Percentiles rank a stretch among this genome's conserved stretches.
These are phyloP conservation scores for Desmodus rotundus DNA, from an alignment of 2,113 vertebrate species.

Conservation along the genomic window DNA sequence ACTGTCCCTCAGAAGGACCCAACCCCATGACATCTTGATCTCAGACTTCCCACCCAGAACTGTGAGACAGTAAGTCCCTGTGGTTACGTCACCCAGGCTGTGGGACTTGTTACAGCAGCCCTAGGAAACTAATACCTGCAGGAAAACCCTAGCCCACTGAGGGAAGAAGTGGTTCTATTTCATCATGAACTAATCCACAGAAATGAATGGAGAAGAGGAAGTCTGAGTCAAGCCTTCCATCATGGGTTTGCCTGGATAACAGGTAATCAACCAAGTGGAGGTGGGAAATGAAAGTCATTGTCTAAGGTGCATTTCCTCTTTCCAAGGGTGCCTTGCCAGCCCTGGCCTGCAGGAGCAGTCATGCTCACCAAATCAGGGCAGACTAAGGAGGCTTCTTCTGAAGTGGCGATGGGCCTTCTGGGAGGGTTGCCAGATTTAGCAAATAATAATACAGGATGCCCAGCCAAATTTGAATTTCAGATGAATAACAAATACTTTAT, in stretches of 20 bases:
- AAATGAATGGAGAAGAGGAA: neutral
- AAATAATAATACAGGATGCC: neutral
- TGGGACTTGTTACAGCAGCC: neutral
- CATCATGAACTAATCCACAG: neutral
- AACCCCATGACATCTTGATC: neutral
- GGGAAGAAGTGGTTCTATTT: slow-evolving; percentile 51
- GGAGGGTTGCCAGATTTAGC: neutral
- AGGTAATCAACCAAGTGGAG: neutral
- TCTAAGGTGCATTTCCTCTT: neutral
- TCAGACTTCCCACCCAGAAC: neutral
- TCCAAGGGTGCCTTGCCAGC: neutral
- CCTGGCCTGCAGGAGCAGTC: neutral
- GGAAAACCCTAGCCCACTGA: neutral
- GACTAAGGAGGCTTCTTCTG: neutral
- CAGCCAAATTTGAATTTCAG: neutral
- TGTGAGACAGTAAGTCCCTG: neutral
- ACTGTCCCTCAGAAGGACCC: neutral
- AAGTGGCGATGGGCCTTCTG: neutral
- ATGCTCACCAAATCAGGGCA: neutral
- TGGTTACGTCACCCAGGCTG: neutral
- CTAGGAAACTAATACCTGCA: neutral
- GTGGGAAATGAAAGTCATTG: neutral
- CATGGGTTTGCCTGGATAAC: neutral
- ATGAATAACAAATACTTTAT: neutral
- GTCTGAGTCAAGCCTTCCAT: slow-evolving; percentile 17